Percentiles rank a stretch among this genome's conserved stretches.
phyloP scores from a whole-genome alignment of 2,797 vertebrate species.

The Pantherophis alleghaniensis region DNA sequence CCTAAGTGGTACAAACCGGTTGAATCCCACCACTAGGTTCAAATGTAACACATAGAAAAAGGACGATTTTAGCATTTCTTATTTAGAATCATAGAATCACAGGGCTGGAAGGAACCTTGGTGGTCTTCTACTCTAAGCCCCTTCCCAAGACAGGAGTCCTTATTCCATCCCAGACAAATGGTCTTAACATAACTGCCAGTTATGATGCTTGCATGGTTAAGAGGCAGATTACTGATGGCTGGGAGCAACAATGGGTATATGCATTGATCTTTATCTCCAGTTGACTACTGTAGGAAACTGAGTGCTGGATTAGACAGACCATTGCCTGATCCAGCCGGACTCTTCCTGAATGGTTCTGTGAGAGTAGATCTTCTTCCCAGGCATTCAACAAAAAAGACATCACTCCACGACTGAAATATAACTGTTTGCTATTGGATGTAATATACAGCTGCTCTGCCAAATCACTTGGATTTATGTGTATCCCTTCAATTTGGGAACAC shows the following conservation, averaged over 20 bases:
- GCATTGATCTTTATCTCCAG: not conserved
- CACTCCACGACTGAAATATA: constrained; percentile 42
- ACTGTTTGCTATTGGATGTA: constrained; percentile 50
- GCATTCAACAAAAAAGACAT: constrained; percentile 14
- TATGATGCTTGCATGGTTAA: not conserved
- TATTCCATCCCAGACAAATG: not conserved
- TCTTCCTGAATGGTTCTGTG: constrained; percentile 12
- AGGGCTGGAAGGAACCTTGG: not conserved
- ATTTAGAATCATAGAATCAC: not conserved
- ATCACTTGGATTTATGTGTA: constrained; percentile 58
- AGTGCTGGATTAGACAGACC: no score
- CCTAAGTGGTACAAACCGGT: no score
- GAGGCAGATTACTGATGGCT: not conserved
- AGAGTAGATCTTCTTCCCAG: not conserved
- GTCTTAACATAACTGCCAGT: not conserved
- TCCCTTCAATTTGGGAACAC: constrained; percentile 50
- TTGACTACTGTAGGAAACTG: not conserved
- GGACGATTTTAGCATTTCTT: not conserved
- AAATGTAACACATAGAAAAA: not conserved
- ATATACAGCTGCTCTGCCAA: constrained; percentile 47
- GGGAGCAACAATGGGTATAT: no score
- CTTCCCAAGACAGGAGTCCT: not conserved
- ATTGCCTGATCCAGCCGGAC: not conserved
- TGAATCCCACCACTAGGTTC: not conserved
- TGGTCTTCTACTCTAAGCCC: not conserved